These are phyloP conservation scores for Patiria pectinifera DNA, from an alignment of 53 echinoderm and acorn worm genomes.

Conservation along the genomic window DNA sequence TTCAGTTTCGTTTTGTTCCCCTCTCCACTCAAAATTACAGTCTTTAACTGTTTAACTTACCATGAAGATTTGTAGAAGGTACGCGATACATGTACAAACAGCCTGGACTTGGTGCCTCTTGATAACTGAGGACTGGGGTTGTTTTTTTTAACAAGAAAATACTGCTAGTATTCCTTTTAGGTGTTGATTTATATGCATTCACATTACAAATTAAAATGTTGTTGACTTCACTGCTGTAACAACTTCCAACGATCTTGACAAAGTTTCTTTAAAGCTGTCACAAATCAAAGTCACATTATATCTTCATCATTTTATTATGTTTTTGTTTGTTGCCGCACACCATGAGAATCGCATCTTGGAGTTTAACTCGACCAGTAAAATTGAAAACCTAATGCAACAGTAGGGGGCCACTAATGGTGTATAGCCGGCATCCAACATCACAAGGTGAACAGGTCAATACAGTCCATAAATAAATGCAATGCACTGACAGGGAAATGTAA, in stretches of 20 bases:
- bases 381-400: slow-evolving; percentile 19
- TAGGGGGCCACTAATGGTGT: slow-evolving; percentile 15
- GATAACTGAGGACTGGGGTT: too few relatives aligned
- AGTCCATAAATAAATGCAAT: neutral
- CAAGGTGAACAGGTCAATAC: slow-evolving; percentile 26
- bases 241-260: neutral
- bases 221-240: neutral
- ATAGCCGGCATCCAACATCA: neutral
- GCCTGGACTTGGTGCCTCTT: too few relatives aligned
- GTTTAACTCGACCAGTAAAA: slow-evolving; percentile 8
- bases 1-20: too few relatives aligned
- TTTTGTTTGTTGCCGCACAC: neutral
- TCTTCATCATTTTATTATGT: neutral
- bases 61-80: too few relatives aligned
- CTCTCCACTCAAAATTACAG: too few relatives aligned
- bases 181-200: too few relatives aligned
- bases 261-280: neutral
- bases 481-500: too few relatives aligned
- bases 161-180: too few relatives aligned
- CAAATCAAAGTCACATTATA: neutral
- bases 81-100: too few relatives aligned
- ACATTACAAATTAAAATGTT: too few relatives aligned
- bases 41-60: too few relatives aligned
- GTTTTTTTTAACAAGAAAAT: too few relatives aligned
- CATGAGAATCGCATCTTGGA: slow-evolving; percentile 2